phyloP scores from a whole-genome alignment of 2,797 vertebrate genomes.

The Acrocephalus scirpaceus region DNA sequence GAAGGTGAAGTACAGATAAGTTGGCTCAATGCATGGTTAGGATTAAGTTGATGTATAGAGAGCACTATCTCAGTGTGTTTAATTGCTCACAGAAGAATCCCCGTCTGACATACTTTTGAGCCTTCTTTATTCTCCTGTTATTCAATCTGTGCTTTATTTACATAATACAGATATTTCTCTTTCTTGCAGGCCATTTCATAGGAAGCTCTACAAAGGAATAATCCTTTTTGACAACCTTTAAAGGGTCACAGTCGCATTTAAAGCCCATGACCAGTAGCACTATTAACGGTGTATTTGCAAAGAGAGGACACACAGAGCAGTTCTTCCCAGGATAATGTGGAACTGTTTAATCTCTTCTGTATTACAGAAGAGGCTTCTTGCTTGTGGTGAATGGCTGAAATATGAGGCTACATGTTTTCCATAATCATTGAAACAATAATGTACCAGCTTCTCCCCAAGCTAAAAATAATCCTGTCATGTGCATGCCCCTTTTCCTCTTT shows the following conservation, averaged over 20 bases:
- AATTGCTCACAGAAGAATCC: conserved; percentile 15
- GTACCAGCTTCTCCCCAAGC: conserved; percentile 12
- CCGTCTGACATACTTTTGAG: neutral
- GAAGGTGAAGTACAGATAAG: neutral
- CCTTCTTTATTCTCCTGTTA: neutral
- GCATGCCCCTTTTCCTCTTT: neutral
- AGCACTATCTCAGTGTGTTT: neutral
- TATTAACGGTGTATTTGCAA: conserved; percentile 18
- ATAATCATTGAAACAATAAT: conserved; percentile 46
- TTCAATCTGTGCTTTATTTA: conserved; percentile 41
- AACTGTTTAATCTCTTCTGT: conserved; percentile 33
- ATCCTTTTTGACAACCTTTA: conserved; percentile 29
- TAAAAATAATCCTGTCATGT: conserved; percentile 15
- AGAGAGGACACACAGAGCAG: neutral
- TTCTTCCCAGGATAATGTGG: conserved; percentile 6
- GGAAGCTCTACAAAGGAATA: conserved; percentile 23
- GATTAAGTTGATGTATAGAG: conserved; percentile 19
- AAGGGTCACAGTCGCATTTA: neutral
- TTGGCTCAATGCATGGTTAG: neutral
- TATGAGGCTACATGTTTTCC: neutral
- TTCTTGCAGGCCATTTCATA: neutral
- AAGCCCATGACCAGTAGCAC: conserved; percentile 6
- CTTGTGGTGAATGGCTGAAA: conserved; percentile 30
- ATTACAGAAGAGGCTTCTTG: conserved; percentile 3
- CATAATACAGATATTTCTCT: conserved; percentile 32